Evolutionary conservation across 2,797 vertebrate genomes (phyloP).

Genomic region (Tenualosa thibaudeaui): DNA sequence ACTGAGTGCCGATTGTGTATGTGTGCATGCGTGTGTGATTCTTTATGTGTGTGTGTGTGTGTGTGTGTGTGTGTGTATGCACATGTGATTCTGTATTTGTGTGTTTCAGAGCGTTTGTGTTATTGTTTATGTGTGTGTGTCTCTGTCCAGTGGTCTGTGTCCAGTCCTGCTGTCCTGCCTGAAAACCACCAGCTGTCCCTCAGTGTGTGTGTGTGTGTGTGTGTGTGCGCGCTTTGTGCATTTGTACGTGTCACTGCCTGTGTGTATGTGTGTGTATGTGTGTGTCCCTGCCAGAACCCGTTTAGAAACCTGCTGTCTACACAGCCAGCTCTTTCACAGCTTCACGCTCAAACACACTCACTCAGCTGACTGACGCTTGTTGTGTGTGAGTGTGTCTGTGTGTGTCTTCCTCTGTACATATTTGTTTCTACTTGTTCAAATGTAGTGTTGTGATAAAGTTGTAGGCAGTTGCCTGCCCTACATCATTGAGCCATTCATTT

Average conservation of each 20-base stretch:
- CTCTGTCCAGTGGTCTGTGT: slow-evolving; percentile 13
- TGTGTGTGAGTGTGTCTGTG: background rate
- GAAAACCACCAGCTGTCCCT: slow-evolving; percentile 16
- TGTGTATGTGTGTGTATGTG: background rate
- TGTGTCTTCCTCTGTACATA: background rate
- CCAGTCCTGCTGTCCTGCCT: slow-evolving; percentile 1
- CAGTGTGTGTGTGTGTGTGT: slow-evolving; percentile 1
- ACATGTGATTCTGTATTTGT: background rate
- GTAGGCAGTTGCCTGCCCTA: background rate
- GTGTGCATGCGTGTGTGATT: background rate
- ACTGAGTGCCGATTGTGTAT: no score
- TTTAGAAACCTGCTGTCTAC: slow-evolving; percentile 26
- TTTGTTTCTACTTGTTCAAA: background rate
- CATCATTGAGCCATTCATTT: no score
- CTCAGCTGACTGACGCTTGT: background rate
- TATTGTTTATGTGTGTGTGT: background rate
- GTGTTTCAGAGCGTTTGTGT: background rate
- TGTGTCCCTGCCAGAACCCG: slow-evolving; percentile 51
- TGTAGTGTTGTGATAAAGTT: no score
- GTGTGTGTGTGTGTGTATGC: background rate
- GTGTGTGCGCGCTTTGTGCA: background rate
- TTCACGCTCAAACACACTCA: slow-evolving; percentile 19
- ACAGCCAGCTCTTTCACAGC: slow-evolving; percentile 19
- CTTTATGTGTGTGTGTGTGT: background rate
- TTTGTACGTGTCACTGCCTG: background rate